Percentiles rank a stretch among this genome's conserved stretches.
Conservation (phyloP, 1,140 invertebrate species). For the Ooceraea biroi region DNA sequence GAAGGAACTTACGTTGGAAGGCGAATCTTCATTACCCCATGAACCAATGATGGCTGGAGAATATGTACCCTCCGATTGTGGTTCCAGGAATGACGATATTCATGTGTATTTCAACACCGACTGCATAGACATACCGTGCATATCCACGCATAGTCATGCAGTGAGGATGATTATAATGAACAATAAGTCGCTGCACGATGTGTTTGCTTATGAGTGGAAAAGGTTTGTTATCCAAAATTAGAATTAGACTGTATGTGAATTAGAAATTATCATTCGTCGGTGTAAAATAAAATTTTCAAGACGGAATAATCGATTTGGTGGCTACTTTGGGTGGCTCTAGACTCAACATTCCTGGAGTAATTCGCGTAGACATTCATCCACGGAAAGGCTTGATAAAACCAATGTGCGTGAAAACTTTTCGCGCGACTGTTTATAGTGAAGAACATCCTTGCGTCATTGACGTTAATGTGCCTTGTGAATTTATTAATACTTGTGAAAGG, state of each 20-base stretch:
- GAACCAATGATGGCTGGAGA: conserved; percentile 2
- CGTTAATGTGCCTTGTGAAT: conserved; percentile 75
- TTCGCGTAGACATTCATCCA: conserved; percentile 72
- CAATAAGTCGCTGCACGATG: conserved; percentile 73
- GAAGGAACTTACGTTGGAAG: conserved; percentile 68
- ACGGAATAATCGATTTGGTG: conserved; percentile 7
- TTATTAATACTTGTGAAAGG: conserved; percentile 75
- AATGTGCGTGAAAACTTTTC: conserved; percentile 72
- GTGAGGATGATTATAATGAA: conserved; percentile 76
- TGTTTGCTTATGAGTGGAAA: conserved; percentile 77
- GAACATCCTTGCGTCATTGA: conserved; percentile 70
- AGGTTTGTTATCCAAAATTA: conserved; percentile 63
- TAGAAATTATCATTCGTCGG: neutral
- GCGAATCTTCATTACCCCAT: conserved; percentile 57
- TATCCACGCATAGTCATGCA: conserved; percentile 57
- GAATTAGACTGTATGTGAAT: neutral
- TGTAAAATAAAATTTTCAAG: neutral
- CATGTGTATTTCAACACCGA: conserved; percentile 75
- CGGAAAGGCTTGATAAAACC: conserved; percentile 76
- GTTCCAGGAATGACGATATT: conserved; percentile 66
- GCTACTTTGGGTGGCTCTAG: conserved; percentile 59
- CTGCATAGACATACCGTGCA: conserved; percentile 60
- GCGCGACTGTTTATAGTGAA: conserved; percentile 63
- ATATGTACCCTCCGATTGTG: conserved; percentile 25
- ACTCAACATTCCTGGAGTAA: conserved; percentile 63